Percentiles rank a stretch among this genome's conserved stretches.
Conservation (phyloP, 2,113 vertebrate species). For the Brachyistius frenatus region DNA sequence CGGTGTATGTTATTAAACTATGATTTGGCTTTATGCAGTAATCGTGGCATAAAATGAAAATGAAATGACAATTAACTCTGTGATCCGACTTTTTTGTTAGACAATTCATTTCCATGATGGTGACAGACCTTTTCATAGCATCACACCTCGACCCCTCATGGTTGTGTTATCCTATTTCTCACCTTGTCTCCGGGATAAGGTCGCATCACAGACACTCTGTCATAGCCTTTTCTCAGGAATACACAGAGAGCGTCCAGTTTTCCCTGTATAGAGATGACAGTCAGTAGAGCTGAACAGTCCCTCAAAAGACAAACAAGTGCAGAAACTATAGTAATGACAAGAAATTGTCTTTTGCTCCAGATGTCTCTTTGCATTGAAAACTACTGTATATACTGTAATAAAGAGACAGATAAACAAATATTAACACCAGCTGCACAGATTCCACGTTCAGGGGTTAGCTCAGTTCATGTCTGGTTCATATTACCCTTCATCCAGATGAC, state of each 20-base stretch:
- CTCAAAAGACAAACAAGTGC: neutral
- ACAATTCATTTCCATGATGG: too few relatives aligned
- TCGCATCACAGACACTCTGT: constrained; percentile 96
- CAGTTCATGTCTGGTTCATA: constrained; percentile 78
- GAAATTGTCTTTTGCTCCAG: neutral
- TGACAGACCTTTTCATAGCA: too few relatives aligned
- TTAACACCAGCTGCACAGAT: constrained; percentile 66
- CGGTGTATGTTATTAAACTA: too few relatives aligned
- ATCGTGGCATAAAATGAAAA: too few relatives aligned
- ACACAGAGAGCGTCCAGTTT: constrained; percentile 95
- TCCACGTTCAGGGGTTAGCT: constrained; percentile 62
- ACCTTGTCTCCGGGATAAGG: constrained; percentile 98
- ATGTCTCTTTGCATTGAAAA: constrained; percentile 17
- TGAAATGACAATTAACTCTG: too few relatives aligned
- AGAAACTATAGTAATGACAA: neutral
- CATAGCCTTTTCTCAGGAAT: constrained; percentile 92
- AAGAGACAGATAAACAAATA: constrained; percentile 47
- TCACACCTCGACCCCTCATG: too few relatives aligned
- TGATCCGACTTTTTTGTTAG: too few relatives aligned
- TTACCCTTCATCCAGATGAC: constrained; percentile 74
- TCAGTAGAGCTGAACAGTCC: neutral
- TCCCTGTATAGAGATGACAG: constrained; percentile 82
- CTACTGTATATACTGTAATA: neutral
- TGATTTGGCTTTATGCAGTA: too few relatives aligned
- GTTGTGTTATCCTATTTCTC: constrained; percentile 28